Conservation (phyloP, 2,797 vertebrate genomes). For the Enteromius trimaculatus region DNA sequence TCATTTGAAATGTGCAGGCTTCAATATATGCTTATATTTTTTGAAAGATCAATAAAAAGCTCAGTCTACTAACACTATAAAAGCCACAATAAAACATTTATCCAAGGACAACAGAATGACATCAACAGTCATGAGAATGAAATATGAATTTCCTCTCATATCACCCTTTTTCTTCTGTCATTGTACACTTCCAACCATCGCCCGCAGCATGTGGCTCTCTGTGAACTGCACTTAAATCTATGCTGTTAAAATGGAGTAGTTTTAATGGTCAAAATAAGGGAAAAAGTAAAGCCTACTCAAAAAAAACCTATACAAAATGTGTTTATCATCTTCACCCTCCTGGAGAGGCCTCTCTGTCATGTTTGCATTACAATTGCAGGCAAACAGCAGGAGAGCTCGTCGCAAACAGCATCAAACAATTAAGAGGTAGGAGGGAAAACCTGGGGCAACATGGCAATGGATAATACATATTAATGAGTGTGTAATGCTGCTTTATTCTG, state of each 20-base stretch:
- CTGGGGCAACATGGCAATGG: constrained; percentile 40
- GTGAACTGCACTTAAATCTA: constrained; percentile 52
- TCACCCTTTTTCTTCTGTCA: neutral
- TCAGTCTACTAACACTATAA: constrained; percentile 10
- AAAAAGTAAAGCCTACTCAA: neutral
- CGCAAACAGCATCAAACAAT: constrained; percentile 64
- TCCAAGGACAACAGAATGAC: constrained; percentile 42
- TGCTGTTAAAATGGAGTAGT: constrained; percentile 50
- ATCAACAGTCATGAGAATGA: constrained; percentile 17
- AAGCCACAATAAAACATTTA: constrained; percentile 12
- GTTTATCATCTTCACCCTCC: constrained; percentile 53
- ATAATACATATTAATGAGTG: constrained; percentile 64
- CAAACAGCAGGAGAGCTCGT: constrained; percentile 54
- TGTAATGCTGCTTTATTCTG: constrained; percentile 49
- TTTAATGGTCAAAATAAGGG: constrained; percentile 23
- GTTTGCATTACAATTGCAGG: constrained; percentile 57
- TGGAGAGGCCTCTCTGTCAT: constrained; percentile 51
- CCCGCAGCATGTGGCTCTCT: constrained; percentile 34
- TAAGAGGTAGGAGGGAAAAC: constrained; percentile 59
- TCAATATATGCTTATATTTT: neutral
- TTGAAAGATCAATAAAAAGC: neutral
- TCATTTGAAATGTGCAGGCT: constrained; percentile 1
- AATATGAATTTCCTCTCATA: constrained; percentile 27
- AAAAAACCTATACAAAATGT: constrained; percentile 48
- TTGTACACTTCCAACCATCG: neutral